Conservation (phyloP, 2,113 vertebrate genomes). For the Tychaedon coryphoeus region DNA sequence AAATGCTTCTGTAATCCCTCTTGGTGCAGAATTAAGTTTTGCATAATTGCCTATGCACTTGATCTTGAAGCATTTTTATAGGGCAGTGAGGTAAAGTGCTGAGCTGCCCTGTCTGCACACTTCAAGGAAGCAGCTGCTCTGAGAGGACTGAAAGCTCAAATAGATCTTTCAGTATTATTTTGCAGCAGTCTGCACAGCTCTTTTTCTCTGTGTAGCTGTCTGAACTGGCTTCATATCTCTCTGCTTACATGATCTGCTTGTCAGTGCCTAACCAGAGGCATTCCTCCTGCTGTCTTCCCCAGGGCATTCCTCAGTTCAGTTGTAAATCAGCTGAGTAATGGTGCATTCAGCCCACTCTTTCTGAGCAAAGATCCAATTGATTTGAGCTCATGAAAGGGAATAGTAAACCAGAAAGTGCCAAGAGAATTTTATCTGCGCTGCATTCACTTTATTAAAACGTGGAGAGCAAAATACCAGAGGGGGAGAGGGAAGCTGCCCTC, state of each 20-base stretch:
- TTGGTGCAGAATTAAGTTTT: constrained; percentile 25
- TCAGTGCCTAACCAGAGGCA: not conserved
- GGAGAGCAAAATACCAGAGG: not conserved
- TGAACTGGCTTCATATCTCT: not conserved
- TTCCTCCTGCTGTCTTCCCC: not conserved
- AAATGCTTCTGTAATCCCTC: constrained; percentile 9
- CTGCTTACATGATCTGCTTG: not conserved
- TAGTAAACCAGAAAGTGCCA: not conserved
- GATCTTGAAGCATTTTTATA: not conserved
- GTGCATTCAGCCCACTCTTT: not conserved
- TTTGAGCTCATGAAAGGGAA: not conserved
- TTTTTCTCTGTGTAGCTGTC: not conserved
- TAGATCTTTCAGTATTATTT: not conserved
- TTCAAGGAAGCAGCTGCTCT: not conserved
- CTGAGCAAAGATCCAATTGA: not conserved
- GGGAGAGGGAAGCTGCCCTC: fast-evolving
- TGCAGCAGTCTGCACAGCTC: not conserved
- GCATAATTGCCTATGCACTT: not conserved
- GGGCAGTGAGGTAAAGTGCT: not conserved
- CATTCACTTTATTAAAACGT: not conserved
- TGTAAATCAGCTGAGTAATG: constrained; percentile 22
- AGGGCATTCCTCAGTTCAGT: not conserved
- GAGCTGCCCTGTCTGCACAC: not conserved
- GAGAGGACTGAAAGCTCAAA: not conserved
- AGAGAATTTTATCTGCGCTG: not conserved